Base-by-base conservation (phyloP, 2,113 vertebrate species). In the Pterocles gutturalis region DNA sequence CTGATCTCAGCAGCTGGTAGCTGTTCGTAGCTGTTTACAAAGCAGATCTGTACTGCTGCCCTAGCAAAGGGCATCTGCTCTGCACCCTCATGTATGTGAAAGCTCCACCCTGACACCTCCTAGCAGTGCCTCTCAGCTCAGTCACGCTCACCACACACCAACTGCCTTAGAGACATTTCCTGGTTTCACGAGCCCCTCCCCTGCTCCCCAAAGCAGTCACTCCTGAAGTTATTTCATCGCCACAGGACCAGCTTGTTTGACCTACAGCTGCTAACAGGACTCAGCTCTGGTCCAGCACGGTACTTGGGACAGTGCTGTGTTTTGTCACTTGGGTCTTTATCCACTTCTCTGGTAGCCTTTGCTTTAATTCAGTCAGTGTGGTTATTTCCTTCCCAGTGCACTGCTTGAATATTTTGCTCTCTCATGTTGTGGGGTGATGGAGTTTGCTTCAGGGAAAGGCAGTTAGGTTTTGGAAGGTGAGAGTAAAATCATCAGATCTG, bases 41-140 rank as follows among this genome's bases (percentile, higher is more conserved):
- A 79, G 46, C 51, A 70, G 36, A 24, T 29, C 51, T 78, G 1
- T 25, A 20, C 29, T 57, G 66, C 55, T 83, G 29, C 26, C 22
- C 51, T 57, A 21, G 18, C 48, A 83, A 60, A 70, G 17, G 41
- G 13, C 46, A 54, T 4, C n/a, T 16, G 20, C 65, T 73, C 17
- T 19, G 18, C 28, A 33, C 20, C 7, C 22, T 73, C 11, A 9
- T 3, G 3, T 18, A 8, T 5, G 7, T 9, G 2, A 34, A 1
- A 9, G 25, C 54, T 64, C 28, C 5, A 31, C 43, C 29, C 29
- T n/a, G 8, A 26, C 13, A 17, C 13, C 25, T 43, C 67, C 49
- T 21, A 51, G n/a, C 36, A 43, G 3, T 8, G 6, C 22, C 48
- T 43, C 48, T 17, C 21, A 86, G 5, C 54, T 36, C 69, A 83